phyloP scores from a whole-genome alignment of 2,888 invertebrate species.

The Coenonympha glycerion region DNA sequence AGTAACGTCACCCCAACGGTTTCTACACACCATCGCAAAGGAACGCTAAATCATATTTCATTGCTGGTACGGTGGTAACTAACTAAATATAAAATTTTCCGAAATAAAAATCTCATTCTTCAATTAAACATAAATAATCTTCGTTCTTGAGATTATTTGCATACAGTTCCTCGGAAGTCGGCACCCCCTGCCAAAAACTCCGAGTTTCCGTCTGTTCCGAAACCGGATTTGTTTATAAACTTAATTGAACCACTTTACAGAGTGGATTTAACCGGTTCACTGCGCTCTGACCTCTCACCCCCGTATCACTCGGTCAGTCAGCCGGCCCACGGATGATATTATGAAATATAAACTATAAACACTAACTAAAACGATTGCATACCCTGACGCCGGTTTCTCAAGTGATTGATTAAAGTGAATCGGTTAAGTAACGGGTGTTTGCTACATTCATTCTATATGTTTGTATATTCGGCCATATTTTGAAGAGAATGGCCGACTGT shows the following conservation, averaged over 20 bases:
- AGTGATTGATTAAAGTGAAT: too few relatives aligned
- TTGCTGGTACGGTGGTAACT: too few relatives aligned
- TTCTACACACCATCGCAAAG: too few relatives aligned
- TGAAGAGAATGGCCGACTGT: too few relatives aligned
- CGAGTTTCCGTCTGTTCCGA: background rate
- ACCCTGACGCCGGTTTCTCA: too few relatives aligned
- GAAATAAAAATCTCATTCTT: too few relatives aligned
- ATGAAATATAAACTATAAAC: conserved; percentile 11
- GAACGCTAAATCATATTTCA: too few relatives aligned
- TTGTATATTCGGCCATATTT: too few relatives aligned
- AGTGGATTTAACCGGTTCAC: conserved; percentile 20
- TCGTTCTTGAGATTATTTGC: background rate
- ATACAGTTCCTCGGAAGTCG: background rate
- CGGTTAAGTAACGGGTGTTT: too few relatives aligned
- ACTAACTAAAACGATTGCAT: too few relatives aligned
- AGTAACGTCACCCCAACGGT: too few relatives aligned
- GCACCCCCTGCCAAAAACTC: background rate
- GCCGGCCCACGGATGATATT: conserved; percentile 14
- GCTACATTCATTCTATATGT: too few relatives aligned
- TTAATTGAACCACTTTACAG: conserved; percentile 1
- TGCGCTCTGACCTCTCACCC: conserved; percentile 21
- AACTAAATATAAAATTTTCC: background rate
- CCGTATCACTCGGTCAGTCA: conserved; percentile 21
- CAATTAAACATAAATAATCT: background rate
- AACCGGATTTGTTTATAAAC: conserved; percentile 9